A percentile compares a stretch with the other conserved stretches of the same genome.
Evolutionary conservation across 2,797 vertebrate species (phyloP).

Genomic region (Centropyge bicolor): DNA sequence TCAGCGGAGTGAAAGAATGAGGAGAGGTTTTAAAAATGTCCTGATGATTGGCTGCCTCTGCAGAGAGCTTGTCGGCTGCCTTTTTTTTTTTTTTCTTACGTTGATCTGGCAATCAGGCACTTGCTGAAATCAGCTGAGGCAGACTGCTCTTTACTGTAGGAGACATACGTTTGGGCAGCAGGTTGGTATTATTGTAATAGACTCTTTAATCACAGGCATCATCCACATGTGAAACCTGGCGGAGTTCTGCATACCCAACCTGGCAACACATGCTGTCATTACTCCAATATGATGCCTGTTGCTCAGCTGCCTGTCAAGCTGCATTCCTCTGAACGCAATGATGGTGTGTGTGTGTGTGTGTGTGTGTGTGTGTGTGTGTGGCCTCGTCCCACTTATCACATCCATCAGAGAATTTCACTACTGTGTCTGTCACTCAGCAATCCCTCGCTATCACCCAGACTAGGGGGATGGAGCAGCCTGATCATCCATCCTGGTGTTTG

Average conservation of each 20-base stretch:
- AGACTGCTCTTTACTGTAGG: constrained; percentile 4
- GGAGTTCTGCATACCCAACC: constrained; percentile 9
- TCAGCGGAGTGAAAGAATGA: constrained; percentile 48
- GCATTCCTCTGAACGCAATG: constrained; percentile 42
- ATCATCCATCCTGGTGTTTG: constrained; percentile 64
- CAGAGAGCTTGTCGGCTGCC: constrained; percentile 29
- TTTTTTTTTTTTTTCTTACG: constrained; percentile 38
- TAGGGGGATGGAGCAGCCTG: constrained; percentile 42
- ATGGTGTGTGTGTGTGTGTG: constrained; percentile 13
- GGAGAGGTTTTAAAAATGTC: constrained; percentile 69
- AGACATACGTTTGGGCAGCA: not conserved
- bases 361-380: constrained; percentile 16
- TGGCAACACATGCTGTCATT: constrained; percentile 44
- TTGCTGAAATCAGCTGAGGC: constrained; percentile 20
- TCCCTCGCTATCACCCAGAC: constrained; percentile 66
- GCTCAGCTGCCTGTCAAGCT: constrained; percentile 67
- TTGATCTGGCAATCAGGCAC: constrained; percentile 22
- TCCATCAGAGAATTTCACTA: constrained; percentile 73
- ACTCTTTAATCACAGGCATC: too few relatives aligned
- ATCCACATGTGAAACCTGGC: constrained; percentile 11
- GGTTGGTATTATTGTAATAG: not conserved
- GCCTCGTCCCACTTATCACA: constrained; percentile 68
- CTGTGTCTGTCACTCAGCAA: constrained; percentile 70
- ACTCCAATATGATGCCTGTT: constrained; percentile 61
- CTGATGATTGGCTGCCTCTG: constrained; percentile 62